These are phyloP conservation scores for Caenorhabditis sp. DNA, from an alignment of 2,888 invertebrate genomes.

Conservation along the genomic window DNA sequence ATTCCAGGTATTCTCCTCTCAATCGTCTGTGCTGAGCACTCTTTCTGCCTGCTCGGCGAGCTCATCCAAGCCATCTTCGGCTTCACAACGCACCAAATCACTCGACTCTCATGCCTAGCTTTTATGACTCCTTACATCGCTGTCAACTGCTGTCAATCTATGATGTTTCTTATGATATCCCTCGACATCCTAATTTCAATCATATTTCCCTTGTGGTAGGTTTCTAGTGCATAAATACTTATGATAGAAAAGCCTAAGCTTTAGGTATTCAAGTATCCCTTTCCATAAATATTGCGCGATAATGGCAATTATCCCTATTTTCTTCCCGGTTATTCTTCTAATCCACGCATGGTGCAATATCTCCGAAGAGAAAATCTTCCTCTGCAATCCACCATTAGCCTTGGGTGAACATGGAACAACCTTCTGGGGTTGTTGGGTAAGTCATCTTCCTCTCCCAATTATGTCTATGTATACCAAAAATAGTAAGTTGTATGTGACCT, in stretches of 20 bases:
- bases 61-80: background rate
- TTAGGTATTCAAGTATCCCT: background rate
- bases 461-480: too few species aligned
- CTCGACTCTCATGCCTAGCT: background rate
- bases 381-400: conserved; percentile 4
- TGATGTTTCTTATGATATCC: conserved; percentile 4
- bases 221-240: background rate
- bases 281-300: background rate
- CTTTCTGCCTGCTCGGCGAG: background rate
- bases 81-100: background rate
- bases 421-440: background rate
- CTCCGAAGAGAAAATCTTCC: background rate
- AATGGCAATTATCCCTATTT: background rate
- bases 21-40: background rate
- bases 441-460: too few species aligned
- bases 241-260: too few species aligned
- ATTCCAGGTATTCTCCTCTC: background rate
- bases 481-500: background rate
- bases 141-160: background rate
- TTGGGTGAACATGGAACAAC: background rate
- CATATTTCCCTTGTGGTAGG: background rate
- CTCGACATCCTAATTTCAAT: background rate
- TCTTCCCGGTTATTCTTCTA: background rate
- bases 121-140: conserved; percentile 1
- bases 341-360: background rate